These are phyloP conservation scores for Bambusicola thoracicus DNA, from an alignment of 2,113 vertebrate species.

Conservation along the genomic window DNA sequence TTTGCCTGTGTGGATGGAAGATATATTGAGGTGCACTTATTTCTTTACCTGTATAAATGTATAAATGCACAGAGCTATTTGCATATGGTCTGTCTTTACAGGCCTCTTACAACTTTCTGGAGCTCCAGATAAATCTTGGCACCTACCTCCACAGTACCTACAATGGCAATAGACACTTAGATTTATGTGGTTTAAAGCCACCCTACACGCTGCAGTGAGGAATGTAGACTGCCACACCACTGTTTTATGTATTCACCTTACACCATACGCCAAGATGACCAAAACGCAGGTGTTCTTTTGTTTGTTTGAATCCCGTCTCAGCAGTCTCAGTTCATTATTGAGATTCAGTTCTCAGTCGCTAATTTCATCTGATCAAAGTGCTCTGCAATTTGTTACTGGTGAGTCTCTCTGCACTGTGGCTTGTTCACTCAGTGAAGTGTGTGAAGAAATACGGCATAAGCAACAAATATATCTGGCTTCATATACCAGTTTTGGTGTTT, in stretches of 20 bases:
- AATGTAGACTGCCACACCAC: neutral
- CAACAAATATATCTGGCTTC: neutral
- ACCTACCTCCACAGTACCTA: neutral
- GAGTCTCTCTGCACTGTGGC: neutral
- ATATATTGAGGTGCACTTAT: rapidly evolving
- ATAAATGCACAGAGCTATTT: neutral
- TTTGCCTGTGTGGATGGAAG: neutral
- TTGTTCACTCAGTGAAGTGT: neutral
- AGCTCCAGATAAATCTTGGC: neutral
- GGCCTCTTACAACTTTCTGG: neutral
- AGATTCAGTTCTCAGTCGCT: neutral
- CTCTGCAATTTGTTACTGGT: neutral
- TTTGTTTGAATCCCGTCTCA: neutral
- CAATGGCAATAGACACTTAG: neutral
- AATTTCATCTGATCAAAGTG: neutral
- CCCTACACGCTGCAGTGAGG: neutral
- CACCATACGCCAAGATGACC: neutral
- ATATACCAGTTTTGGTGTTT: neutral
- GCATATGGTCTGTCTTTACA: neutral
- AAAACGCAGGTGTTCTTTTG: neutral
- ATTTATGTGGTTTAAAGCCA: neutral
- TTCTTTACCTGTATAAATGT: neutral
- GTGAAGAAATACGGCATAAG: neutral
- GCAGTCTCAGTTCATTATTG: neutral
- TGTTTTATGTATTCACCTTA: neutral